These are phyloP conservation scores for Glossosoma conforme DNA, from an alignment of 1,140 invertebrate species.

Conservation along the genomic window DNA sequence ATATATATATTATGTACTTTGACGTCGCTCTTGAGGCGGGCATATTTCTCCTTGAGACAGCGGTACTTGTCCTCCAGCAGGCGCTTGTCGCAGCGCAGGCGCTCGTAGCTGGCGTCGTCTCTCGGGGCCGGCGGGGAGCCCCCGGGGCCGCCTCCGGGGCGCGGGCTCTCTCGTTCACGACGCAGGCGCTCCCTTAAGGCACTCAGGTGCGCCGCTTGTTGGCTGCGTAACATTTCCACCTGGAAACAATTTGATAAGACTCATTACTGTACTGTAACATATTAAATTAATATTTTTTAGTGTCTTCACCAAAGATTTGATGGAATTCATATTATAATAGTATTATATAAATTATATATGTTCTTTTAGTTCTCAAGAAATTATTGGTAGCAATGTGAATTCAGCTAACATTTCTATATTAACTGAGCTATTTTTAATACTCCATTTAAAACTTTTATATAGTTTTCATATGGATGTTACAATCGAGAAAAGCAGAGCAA, in stretches of 20 bases:
- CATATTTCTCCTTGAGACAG: constrained; percentile 76
- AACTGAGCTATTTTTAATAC: no score
- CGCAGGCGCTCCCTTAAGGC: constrained; percentile 58
- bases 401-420: no score
- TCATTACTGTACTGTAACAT: neutral
- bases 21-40: constrained; percentile 72
- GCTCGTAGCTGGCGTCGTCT: constrained; percentile 56
- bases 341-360: no score
- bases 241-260: constrained; percentile 23
- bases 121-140: constrained; percentile 24
- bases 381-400: no score
- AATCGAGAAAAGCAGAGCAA: no score
- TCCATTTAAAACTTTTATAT: no score
- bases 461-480: no score
- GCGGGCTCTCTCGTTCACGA: constrained; percentile 49
- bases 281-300: no score
- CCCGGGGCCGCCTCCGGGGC: constrained; percentile 6
- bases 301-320: no score
- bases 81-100: constrained; percentile 65
- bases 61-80: constrained; percentile 70
- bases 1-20: constrained; percentile 42
- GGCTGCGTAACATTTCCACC: constrained; percentile 53
- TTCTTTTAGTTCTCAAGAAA: no score
- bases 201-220: constrained; percentile 59
- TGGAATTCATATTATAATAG: no score